These are phyloP conservation scores for Aphidius colemani DNA, from an alignment of 2,888 invertebrate species.

Conservation along the genomic window DNA sequence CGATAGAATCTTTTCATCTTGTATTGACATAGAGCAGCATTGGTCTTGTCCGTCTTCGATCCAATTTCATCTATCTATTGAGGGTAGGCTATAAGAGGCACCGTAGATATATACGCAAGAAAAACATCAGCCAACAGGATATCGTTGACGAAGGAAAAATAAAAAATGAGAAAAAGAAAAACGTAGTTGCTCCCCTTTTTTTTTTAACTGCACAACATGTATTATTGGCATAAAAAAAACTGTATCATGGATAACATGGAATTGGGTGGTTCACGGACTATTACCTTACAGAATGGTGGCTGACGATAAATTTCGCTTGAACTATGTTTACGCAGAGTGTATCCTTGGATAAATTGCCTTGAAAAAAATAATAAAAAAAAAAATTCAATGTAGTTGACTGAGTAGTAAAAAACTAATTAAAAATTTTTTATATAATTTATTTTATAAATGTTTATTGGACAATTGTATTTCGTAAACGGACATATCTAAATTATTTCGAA, in stretches of 20 bases:
- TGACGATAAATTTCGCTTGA: conserved; percentile 38
- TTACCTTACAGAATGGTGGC: conserved; percentile 38
- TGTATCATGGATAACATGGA: conserved; percentile 41
- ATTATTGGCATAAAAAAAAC: conserved; percentile 23
- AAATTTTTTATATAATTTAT: too few relatives aligned
- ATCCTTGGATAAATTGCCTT: too few relatives aligned
- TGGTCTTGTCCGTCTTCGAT: conserved; percentile 37
- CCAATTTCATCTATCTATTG: conserved; percentile 44
- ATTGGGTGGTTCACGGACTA: conserved; percentile 42
- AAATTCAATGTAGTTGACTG: not conserved
- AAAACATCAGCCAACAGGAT: conserved; percentile 1
- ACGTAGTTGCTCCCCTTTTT: too few relatives aligned
- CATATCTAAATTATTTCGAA: too few relatives aligned
- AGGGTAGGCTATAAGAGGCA: conserved; percentile 31
- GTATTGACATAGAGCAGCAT: conserved; percentile 21
- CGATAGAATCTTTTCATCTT: conserved; percentile 21
- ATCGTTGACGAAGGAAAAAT: conserved; percentile 12
- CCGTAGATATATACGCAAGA: not conserved
- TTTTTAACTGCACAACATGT: not conserved
- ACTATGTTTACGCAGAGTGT: too few relatives aligned
- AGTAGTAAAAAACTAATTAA: not conserved
- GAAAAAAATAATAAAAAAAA: not conserved
- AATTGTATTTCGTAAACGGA: too few relatives aligned
- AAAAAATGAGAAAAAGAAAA: conserved; percentile 25
- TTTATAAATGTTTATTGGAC: too few relatives aligned